Evolutionary conservation across 37 sponge, comb jelly and placozoan genomes (phyloP).

Genomic region (Mnemiopsis leidyi): DNA sequence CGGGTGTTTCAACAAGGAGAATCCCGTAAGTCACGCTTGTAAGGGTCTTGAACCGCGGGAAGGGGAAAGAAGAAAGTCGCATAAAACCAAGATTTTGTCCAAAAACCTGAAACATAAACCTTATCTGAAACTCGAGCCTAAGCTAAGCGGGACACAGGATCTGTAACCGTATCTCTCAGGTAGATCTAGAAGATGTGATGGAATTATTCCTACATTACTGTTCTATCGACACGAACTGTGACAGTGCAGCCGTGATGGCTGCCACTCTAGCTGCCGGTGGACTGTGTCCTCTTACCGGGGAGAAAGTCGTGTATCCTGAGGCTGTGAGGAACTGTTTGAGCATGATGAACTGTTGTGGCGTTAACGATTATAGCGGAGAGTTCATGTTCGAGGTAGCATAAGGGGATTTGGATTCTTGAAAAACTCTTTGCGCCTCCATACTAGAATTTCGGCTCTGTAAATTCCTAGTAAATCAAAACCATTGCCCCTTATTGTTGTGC

Average conservation of each 20-base stretch:
- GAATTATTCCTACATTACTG: slow-evolving; percentile 71
- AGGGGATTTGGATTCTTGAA: background rate
- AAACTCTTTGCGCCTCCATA: too few relatives aligned
- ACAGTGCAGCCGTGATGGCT: slow-evolving; percentile 83
- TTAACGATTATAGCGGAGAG: slow-evolving; percentile 84
- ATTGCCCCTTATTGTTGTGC: too few relatives aligned
- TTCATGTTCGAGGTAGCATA: slow-evolving; percentile 82
- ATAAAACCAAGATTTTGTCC: too few relatives aligned
- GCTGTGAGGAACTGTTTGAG: slow-evolving; percentile 75
- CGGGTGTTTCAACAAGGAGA: slow-evolving; percentile 3
- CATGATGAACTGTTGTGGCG: slow-evolving; percentile 86
- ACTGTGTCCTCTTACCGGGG: slow-evolving; percentile 77
- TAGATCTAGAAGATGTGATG: background rate
- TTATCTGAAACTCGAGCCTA: too few relatives aligned
- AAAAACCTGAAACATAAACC: too few relatives aligned
- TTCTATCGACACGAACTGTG: slow-evolving; percentile 74
- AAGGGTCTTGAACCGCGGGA: too few relatives aligned
- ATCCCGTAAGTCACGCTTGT: background rate
- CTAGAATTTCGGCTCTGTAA: too few relatives aligned
- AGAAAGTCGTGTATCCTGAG: slow-evolving; percentile 66
- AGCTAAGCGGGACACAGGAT: too few relatives aligned
- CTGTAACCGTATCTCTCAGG: too few relatives aligned
- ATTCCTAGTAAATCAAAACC: too few relatives aligned
- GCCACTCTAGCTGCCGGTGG: slow-evolving; percentile 85
- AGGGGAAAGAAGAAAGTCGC: too few relatives aligned